Conservation (phyloP, 2,797 vertebrate species). For the Phalanger gymnotis region DNA sequence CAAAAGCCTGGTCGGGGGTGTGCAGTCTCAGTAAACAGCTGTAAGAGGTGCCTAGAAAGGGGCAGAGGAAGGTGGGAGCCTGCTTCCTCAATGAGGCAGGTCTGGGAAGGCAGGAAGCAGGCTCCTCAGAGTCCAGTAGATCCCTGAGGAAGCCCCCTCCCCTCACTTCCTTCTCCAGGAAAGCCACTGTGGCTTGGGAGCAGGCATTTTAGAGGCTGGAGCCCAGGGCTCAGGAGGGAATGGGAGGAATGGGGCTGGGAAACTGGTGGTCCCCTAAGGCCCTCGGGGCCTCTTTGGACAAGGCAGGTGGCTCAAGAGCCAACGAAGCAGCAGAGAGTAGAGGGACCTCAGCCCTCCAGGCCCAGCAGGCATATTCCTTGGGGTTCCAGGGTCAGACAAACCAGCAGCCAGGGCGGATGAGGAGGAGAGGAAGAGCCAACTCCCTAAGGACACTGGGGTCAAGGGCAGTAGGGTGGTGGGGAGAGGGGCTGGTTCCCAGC, state of each 20-base stretch:
- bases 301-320: background rate
- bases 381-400: background rate
- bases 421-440: background rate
- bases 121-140: background rate
- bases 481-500: fast-evolving
- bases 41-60: background rate
- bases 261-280: background rate
- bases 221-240: background rate
- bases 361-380: background rate
- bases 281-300: background rate
- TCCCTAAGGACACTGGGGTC: background rate
- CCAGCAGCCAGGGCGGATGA: background rate
- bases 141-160: background rate
- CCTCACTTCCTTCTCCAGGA: background rate
- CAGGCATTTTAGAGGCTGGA: background rate
- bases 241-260: background rate
- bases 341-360: background rate
- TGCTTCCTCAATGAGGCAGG: background rate
- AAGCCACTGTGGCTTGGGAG: background rate
- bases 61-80: background rate
- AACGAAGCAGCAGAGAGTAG: background rate
- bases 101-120: background rate
- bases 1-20: background rate
- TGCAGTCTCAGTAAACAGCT: background rate
- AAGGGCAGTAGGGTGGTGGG: background rate